phyloP scores from a whole-genome alignment of 2,113 vertebrate genomes.

The Rhea pennata region DNA sequence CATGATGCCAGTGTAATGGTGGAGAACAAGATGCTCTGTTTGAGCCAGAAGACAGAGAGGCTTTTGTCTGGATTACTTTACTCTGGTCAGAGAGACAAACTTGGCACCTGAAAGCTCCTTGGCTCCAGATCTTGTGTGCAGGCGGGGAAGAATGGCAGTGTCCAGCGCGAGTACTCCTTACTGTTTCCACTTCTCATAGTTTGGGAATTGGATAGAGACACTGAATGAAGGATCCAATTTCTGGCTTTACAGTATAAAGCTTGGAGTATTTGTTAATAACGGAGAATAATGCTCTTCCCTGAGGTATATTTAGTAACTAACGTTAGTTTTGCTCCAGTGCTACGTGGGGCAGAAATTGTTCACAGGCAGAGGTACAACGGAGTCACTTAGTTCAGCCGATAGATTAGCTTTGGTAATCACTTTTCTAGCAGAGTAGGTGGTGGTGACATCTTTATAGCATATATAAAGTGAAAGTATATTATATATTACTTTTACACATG shows the following conservation, averaged over 20 bases:
- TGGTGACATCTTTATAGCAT: neutral
- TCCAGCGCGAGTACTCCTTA: neutral
- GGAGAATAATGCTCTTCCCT: neutral
- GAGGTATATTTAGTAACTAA: neutral
- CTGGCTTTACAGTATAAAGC: too few relatives aligned
- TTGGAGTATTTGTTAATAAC: neutral
- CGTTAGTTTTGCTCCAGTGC: neutral
- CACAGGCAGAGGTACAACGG: neutral
- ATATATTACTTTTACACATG: neutral
- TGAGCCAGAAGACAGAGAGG: neutral
- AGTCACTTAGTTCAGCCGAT: neutral
- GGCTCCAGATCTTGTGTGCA: neutral
- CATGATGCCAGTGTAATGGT: neutral
- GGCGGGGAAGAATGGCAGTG: neutral
- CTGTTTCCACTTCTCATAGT: accelerated
- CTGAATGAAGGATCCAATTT: too few relatives aligned
- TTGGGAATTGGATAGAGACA: neutral
- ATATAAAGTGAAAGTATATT: neutral
- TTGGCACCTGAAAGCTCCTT: neutral
- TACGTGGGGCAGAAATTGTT: neutral
- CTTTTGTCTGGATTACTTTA: neutral
- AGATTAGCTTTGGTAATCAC: too few relatives aligned
- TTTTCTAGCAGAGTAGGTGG: neutral
- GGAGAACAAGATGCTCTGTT: neutral
- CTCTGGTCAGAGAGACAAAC: neutral